Conservation (phyloP, 2,797 vertebrate species). For the Rhincodon typus region DNA sequence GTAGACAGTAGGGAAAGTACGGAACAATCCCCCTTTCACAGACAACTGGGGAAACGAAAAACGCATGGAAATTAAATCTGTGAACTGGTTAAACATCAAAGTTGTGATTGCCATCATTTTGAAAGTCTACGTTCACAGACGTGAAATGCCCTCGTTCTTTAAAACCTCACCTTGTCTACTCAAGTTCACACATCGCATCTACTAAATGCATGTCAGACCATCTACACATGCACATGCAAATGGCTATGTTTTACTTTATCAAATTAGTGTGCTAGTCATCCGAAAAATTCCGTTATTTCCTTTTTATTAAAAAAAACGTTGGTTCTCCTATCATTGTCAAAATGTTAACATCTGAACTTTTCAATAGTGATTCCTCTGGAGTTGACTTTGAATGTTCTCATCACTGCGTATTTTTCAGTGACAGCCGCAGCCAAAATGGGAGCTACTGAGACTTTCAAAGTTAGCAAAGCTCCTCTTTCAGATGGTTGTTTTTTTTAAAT, state of each 20-base stretch:
- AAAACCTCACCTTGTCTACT: not conserved
- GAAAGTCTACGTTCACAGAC: too few species aligned
- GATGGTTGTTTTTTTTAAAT: not conserved
- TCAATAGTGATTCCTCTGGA: not conserved
- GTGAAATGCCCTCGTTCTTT: not conserved
- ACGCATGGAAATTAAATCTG: too few species aligned
- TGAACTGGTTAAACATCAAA: not conserved
- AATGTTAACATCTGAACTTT: not conserved
- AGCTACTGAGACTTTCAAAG: not conserved
- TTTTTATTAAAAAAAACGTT: not conserved
- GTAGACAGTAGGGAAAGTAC: not conserved
- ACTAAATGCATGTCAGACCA: not conserved
- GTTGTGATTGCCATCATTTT: not conserved
- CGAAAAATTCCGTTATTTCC: not conserved
- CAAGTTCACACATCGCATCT: not conserved
- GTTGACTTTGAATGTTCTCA: not conserved
- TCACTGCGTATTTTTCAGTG: not conserved
- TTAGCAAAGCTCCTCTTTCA: not conserved
- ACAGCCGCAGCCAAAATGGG: not conserved
- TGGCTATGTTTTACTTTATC: not conserved
- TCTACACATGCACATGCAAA: not conserved
- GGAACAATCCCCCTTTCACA: not conserved
- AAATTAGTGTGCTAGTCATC: not conserved
- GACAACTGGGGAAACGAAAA: not conserved
- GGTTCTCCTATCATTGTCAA: not conserved